A percentile compares a stretch with the other conserved stretches of the same genome.
These are phyloP conservation scores for Neoarius graeffei DNA, from an alignment of 2,113 vertebrate genomes.

Conservation along the genomic window DNA sequence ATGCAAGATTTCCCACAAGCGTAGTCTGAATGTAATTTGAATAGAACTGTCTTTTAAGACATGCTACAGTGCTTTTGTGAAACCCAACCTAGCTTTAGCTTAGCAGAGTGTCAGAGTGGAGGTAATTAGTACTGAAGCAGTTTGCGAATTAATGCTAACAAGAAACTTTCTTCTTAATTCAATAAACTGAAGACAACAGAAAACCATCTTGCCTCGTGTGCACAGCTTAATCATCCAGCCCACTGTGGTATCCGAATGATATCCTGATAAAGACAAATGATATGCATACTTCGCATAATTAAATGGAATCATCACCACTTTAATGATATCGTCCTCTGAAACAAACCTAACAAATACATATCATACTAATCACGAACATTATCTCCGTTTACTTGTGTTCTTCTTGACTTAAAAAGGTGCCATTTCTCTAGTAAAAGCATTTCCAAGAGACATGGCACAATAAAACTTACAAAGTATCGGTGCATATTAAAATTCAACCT, in stretches of 20 bases:
- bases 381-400: neutral
- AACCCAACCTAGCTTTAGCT: neutral
- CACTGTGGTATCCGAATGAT: neutral
- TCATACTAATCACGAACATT: slow-evolving; percentile 7
- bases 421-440: neutral
- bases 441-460: neutral
- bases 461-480: slow-evolving; percentile 39
- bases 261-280: slow-evolving; percentile 25
- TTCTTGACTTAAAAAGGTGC: slow-evolving; percentile 6
- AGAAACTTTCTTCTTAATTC: neutral
- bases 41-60: slow-evolving; percentile 17
- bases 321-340: neutral
- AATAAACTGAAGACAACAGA: slow-evolving; percentile 12
- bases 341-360: neutral
- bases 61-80: slow-evolving; percentile 14
- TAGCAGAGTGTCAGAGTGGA: slow-evolving; percentile 12
- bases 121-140: neutral
- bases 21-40: slow-evolving; percentile 3
- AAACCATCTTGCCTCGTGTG: neutral
- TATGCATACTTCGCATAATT: neutral
- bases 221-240: neutral
- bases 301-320: slow-evolving; percentile 12
- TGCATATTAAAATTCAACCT: slow-evolving; percentile 67
- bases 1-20: neutral
- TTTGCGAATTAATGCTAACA: slow-evolving; percentile 2